A percentile compares a stretch with the other conserved stretches of the same genome.
phyloP scores from a whole-genome alignment of 2,113 vertebrate genomes.

The Misgurnus anguillicaudatus region DNA sequence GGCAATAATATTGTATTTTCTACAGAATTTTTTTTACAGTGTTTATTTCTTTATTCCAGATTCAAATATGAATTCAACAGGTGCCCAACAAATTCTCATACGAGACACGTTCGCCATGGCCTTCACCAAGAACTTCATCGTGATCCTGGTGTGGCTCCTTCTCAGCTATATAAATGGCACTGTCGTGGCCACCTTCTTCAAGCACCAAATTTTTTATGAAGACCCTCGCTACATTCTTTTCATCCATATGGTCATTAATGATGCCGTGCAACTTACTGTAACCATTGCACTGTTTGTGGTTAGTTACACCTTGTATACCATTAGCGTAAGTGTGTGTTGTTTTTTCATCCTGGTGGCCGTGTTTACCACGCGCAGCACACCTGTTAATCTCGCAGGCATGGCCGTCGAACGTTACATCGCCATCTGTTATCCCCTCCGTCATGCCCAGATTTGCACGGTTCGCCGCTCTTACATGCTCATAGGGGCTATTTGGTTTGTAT shows the following conservation, averaged over 20 bases:
- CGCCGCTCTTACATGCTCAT: slow-evolving; percentile 63
- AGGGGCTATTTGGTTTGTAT: slow-evolving; percentile 67
- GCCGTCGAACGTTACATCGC: slow-evolving; percentile 74
- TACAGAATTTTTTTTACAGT: too few species aligned
- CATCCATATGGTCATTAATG: slow-evolving; percentile 77
- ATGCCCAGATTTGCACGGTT: slow-evolving; percentile 70
- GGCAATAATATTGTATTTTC: too few species aligned
- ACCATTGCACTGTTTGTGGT: slow-evolving; percentile 65
- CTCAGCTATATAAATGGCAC: slow-evolving; percentile 70
- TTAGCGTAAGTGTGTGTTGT: slow-evolving; percentile 72
- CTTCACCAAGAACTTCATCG: slow-evolving; percentile 68
- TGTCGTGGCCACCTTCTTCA: slow-evolving; percentile 68
- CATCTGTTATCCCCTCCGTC: slow-evolving; percentile 65
- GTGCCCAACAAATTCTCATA: slow-evolving; percentile 41
- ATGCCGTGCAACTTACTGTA: slow-evolving; percentile 70
- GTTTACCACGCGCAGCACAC: slow-evolving; percentile 74
- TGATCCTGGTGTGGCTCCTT: slow-evolving; percentile 67
- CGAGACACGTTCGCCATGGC: slow-evolving; percentile 65
- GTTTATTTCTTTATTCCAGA: neutral
- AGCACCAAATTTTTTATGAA: slow-evolving; percentile 67
- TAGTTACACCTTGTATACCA: slow-evolving; percentile 70
- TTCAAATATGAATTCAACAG: slow-evolving; percentile 63
- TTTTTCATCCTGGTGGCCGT: slow-evolving; percentile 69
- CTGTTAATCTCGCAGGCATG: slow-evolving; percentile 71
- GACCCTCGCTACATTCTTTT: slow-evolving; percentile 77